Base-by-base conservation (phyloP, 2,797 vertebrate genomes). In the Lagorchestes hirsutus region DNA sequence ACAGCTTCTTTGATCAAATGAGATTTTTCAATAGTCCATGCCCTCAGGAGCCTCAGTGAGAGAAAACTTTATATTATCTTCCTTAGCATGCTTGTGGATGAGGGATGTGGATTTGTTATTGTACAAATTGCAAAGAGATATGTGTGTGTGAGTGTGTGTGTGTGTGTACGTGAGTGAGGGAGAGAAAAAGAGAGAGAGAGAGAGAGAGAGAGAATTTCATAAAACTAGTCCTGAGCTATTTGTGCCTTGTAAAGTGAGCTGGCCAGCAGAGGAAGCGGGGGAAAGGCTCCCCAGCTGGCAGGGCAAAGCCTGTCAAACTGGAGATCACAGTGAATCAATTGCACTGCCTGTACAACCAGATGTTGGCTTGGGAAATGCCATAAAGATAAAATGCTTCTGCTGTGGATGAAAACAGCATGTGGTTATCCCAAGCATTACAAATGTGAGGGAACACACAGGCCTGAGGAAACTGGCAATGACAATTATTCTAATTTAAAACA, bases 351-450 rank as follows among this genome's bases (percentile, higher is more conserved):
- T 90, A 95, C 13, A 96, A 24, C 95, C 97, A 98, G 95, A 97
- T 97, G 96, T 97, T 97, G 97, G 59, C 93, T 97, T 97, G 10
- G 67, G 95, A 97, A 97, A 97, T 97, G 95, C 58, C 95, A 97
- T 90, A 96, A 62, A 92, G 94, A 97, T 96, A 93, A 97, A 96
- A 97, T 54, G 54, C 54, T 95, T 95, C 92, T 95, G 54, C 56
- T 93, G 91, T 54, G 91, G 58, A 92, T 92, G 93, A 59, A 97
- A 97, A 97, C 67, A 91, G 92, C 90, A 94, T 96, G 95, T 93
- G 55, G 93, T 96, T 54, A 90, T 96, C 92, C 50, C 58, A 96
- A 58, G n/a, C 92, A 93, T 57, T 87, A 96, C 96, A 95, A 97
- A 74, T 52, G 52, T 54, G 91, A 94, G 90, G 93, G 94, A 97